phyloP scores from a whole-genome alignment of 2,113 vertebrate genomes.

The Orientallactaga bullata region DNA sequence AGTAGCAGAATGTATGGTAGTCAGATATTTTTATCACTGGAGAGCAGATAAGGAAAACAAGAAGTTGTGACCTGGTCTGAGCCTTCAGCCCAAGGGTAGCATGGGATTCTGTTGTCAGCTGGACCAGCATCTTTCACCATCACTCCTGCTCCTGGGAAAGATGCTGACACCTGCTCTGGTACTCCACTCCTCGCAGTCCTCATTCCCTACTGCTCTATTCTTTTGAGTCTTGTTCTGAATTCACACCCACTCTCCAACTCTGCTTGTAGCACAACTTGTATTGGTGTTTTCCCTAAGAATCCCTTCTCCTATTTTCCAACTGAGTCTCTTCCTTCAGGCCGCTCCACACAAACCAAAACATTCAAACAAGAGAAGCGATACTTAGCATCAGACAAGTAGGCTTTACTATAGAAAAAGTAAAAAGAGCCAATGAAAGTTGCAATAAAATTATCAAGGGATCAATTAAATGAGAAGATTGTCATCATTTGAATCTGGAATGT shows the following conservation, averaged over 20 bases:
- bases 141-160: not conserved
- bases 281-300: no score
- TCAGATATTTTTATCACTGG: constrained; percentile 61
- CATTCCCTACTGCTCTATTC: not conserved
- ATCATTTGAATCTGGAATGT: not conserved
- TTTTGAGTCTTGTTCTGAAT: not conserved
- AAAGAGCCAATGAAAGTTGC: not conserved
- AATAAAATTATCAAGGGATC: no score
- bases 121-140: fast-evolving
- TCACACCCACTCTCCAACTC: no score
- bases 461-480: not conserved
- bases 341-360: no score
- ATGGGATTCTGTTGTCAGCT: not conserved
- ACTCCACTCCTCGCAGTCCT: no score
- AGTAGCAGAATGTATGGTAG: no score
- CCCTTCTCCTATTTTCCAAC: fast-evolving
- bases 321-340: no score
- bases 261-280: no score
- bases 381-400: not conserved
- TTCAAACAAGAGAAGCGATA: not conserved
- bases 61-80: no score
- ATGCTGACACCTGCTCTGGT: no score
- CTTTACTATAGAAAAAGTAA: not conserved
- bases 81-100: no score
- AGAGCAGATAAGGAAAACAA: no score